Evolutionary conservation across 2,888 invertebrate species (phyloP).

Genomic region (Toxonevra muliebris): DNA sequence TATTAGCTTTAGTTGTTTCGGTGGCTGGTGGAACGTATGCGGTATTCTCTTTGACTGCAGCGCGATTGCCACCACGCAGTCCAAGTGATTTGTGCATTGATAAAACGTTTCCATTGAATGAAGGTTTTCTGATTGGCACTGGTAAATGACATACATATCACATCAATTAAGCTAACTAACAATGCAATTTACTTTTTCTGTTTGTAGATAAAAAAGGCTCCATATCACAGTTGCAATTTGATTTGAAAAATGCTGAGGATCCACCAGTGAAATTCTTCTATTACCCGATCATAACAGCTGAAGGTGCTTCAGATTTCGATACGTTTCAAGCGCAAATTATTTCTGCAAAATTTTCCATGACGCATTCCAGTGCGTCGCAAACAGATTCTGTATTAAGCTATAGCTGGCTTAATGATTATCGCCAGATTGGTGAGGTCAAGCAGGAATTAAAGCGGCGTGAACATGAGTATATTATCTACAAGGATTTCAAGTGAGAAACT

Average conservation of each 20-base stretch:
- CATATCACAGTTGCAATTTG: conserved; percentile 57
- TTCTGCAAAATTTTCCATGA: conserved; percentile 51
- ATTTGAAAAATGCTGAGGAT: conserved; percentile 54
- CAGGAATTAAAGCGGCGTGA: conserved; percentile 63
- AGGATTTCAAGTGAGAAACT: conserved; percentile 55
- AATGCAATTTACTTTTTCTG: background rate
- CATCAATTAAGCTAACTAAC: background rate
- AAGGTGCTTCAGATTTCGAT: conserved; percentile 51
- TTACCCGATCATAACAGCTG: conserved; percentile 52
- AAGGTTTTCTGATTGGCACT: conserved; percentile 80
- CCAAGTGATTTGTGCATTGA: conserved; percentile 83
- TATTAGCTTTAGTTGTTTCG: conserved; percentile 60
- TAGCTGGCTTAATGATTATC: conserved; percentile 61
- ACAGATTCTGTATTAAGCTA: conserved; percentile 47
- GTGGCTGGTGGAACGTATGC: conserved; percentile 60
- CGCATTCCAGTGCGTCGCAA: conserved; percentile 30
- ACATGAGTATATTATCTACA: conserved; percentile 61
- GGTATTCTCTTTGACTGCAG: conserved; percentile 57
- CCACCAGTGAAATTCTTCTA: conserved; percentile 57
- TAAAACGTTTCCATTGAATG: conserved; percentile 82
- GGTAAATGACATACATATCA: conserved; percentile 60
- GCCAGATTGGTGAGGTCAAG: conserved; percentile 60
- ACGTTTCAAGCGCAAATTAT: conserved; percentile 52
- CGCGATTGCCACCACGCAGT: conserved; percentile 71
- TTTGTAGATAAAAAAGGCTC: conserved; percentile 52